Conservation (phyloP, 92 coral and sea anemone species). For the Palythoa grandiflora region DNA sequence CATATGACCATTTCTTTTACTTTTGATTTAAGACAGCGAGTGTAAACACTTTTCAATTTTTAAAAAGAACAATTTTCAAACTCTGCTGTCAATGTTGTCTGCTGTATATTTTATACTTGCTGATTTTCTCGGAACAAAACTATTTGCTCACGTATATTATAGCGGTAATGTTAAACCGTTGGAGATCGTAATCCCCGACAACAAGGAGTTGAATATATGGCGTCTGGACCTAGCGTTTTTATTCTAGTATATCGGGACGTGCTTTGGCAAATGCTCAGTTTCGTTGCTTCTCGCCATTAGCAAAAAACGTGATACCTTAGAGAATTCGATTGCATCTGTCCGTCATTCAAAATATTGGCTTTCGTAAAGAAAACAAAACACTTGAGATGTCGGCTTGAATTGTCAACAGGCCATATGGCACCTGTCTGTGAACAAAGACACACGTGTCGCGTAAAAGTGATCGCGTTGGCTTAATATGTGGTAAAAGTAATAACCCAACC, state of each 20-base stretch:
- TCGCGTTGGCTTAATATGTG: slow-evolving; percentile 16
- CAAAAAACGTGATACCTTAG: neutral
- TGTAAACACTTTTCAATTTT: neutral
- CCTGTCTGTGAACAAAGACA: slow-evolving; percentile 23
- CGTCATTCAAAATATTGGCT: neutral
- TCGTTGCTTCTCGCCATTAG: neutral
- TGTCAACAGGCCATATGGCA: slow-evolving; percentile 14
- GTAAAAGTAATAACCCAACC: slow-evolving; percentile 13
- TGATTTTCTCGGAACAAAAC: neutral
- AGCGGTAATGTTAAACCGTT: neutral
- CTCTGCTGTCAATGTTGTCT: neutral
- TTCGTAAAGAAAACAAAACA: neutral
- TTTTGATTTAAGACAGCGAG: neutral
- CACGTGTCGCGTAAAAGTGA: slow-evolving; percentile 34
- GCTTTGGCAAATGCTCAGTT: neutral
- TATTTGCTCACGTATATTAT: neutral
- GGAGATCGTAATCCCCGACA: neutral
- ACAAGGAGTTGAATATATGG: neutral
- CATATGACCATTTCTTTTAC: too few relatives aligned
- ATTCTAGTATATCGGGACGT: neutral
- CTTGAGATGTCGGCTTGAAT: slow-evolving; percentile 6
- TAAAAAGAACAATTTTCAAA: neutral
- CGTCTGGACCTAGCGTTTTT: neutral
- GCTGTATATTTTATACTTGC: neutral
- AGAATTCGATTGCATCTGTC: neutral